These are phyloP conservation scores for Brenthis hecate DNA, from an alignment of 2,888 invertebrate species.

Conservation along the genomic window DNA sequence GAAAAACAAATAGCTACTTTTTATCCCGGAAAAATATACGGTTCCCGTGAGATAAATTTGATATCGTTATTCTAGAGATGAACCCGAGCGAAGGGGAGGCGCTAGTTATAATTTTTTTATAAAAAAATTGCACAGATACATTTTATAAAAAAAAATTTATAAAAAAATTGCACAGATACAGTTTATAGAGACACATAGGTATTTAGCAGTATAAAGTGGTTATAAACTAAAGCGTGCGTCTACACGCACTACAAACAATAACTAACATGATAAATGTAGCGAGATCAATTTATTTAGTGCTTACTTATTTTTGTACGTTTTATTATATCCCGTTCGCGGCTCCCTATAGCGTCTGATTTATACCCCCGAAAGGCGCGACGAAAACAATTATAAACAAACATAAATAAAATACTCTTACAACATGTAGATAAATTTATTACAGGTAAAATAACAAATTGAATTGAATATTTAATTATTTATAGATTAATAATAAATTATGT, in stretches of 20 bases:
- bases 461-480: background rate
- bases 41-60: too few species aligned
- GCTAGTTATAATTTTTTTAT: too few species aligned
- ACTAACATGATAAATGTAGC: conserved; percentile 62
- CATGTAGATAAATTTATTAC: conserved; percentile 23
- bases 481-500: background rate
- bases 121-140: too few species aligned
- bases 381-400: conserved; percentile 45
- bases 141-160: too few species aligned
- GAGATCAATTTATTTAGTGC: conserved; percentile 56
- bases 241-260: conserved; percentile 54
- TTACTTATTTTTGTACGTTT: conserved; percentile 63
- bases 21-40: too few species aligned
- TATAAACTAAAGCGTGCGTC: conserved; percentile 26
- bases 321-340: conserved; percentile 52
- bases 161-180: too few species aligned
- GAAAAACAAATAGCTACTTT: too few species aligned
- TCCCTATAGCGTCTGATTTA: conserved; percentile 53
- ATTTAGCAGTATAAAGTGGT: conserved; percentile 15
- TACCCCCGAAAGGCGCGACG: conserved; percentile 44
- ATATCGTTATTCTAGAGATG: too few species aligned
- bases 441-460: background rate
- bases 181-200: background rate
- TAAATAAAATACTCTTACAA: conserved; percentile 30
- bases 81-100: too few species aligned